A percentile compares a stretch with the other conserved stretches of the same genome.
Conservation (phyloP, 1,140 invertebrate genomes). For the Drosophila ironensis region DNA sequence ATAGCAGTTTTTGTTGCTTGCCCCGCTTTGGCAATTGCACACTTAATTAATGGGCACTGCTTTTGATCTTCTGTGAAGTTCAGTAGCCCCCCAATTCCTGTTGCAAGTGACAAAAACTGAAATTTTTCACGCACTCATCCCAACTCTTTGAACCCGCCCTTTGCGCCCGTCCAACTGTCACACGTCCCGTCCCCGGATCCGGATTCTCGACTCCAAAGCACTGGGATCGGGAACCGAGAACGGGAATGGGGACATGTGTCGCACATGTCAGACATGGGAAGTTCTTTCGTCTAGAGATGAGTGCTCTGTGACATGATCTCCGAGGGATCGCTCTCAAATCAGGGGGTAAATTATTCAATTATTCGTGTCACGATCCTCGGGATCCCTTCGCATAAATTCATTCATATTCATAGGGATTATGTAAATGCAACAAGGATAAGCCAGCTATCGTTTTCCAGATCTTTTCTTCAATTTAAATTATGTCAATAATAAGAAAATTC, state of each 20-base stretch:
- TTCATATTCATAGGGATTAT: conserved; percentile 13
- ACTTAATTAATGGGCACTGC: conserved; percentile 77
- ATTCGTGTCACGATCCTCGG: conserved; percentile 4
- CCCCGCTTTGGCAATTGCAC: conserved; percentile 62
- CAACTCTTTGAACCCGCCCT: conserved; percentile 67
- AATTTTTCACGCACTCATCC: conserved; percentile 74
- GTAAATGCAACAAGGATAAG: background rate
- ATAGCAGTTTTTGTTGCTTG: background rate
- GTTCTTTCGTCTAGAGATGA: conserved; percentile 21
- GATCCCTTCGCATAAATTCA: background rate
- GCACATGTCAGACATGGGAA: conserved; percentile 54
- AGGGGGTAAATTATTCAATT: background rate
- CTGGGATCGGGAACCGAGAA: background rate
- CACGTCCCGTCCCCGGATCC: conserved; percentile 17
- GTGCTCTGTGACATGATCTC: background rate
- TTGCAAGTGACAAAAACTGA: conserved; percentile 64
- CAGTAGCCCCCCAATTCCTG: conserved; percentile 38
- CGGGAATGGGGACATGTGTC: conserved; percentile 52
- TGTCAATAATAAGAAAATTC: background rate
- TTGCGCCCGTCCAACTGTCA: conserved; percentile 25
- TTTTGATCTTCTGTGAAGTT: conserved; percentile 75
- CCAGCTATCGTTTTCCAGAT: conserved; percentile 11
- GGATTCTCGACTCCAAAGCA: conserved; percentile 5
- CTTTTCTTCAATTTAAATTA: conserved; percentile 4
- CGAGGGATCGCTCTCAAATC: background rate